Evolutionary conservation across 2,888 invertebrate genomes (phyloP).

Genomic region (Bellardia pandia): DNA sequence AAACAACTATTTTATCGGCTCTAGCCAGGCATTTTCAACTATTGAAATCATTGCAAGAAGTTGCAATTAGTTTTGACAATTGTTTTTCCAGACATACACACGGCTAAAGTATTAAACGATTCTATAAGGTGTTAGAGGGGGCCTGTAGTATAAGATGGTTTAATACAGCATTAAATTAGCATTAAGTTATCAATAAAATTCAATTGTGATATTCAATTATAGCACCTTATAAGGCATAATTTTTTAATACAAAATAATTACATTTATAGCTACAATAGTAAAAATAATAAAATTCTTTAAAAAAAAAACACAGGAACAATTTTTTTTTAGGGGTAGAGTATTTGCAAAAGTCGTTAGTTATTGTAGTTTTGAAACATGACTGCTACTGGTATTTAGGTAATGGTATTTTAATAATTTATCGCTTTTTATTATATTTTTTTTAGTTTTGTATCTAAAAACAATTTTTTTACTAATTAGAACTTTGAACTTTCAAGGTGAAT

Average conservation of each 20-base stretch:
- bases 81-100: constrained; percentile 27
- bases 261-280: not conserved
- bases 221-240: constrained; percentile 59
- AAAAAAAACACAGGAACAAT: not conserved
- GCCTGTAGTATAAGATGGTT: constrained; percentile 44
- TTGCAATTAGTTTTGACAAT: constrained; percentile 65
- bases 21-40: constrained; percentile 35
- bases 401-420: constrained; percentile 55
- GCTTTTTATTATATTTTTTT: constrained; percentile 26
- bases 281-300: not conserved
- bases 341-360: not conserved
- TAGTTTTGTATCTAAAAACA: not conserved
- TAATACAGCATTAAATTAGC: constrained; percentile 59
- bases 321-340: not conserved
- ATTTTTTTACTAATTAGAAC: constrained; percentile 27
- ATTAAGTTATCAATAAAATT: constrained; percentile 53
- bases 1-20: constrained; percentile 46
- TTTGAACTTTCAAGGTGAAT: constrained; percentile 56
- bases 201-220: constrained; percentile 47
- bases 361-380: not conserved
- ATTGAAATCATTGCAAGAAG: constrained; percentile 39
- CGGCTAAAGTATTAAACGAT: constrained; percentile 9
- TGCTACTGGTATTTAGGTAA: constrained; percentile 57
- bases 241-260: constrained; percentile 50
- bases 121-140: constrained; percentile 2